Evolutionary conservation across 2,888 invertebrate species (phyloP).

Genomic region (Eudemis profundana): DNA sequence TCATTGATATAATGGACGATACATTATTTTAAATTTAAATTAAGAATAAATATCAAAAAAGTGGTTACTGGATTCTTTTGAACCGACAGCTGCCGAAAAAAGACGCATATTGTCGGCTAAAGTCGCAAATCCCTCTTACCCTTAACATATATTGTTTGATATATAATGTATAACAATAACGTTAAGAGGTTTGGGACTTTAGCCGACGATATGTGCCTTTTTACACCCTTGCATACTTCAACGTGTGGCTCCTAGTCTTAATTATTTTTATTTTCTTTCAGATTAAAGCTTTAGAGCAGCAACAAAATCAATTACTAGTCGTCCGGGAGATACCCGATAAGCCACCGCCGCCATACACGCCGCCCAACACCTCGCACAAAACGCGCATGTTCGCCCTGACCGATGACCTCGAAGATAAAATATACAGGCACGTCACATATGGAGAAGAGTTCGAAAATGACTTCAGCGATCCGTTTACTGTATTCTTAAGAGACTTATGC

Average conservation of each 20-base stretch:
- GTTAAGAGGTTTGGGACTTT: background rate
- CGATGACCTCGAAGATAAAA: slow-evolving; percentile 56
- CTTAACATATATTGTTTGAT: too few relatives aligned
- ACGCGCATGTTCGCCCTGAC: slow-evolving; percentile 61
- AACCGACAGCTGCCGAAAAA: too few relatives aligned
- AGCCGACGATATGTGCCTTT: too few relatives aligned
- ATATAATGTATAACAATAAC: background rate
- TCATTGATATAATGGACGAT: too few relatives aligned
- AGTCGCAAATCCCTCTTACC: too few relatives aligned
- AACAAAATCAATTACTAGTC: slow-evolving; percentile 71
- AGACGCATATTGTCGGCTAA: too few relatives aligned
- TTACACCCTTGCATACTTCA: too few relatives aligned
- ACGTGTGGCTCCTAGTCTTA: too few relatives aligned
- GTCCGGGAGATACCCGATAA: slow-evolving; percentile 81
- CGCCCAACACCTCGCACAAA: slow-evolving; percentile 62
- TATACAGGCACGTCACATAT: slow-evolving; percentile 54
- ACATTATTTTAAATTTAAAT: too few relatives aligned
- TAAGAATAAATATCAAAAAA: too few relatives aligned
- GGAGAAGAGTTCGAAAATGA: slow-evolving; percentile 47
- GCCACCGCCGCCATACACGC: slow-evolving; percentile 80
- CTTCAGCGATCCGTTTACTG: slow-evolving; percentile 62
- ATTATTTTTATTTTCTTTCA: slow-evolving; percentile 53
- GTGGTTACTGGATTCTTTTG: too few relatives aligned
- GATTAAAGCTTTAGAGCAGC: slow-evolving; percentile 80
- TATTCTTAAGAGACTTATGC: slow-evolving; percentile 71